Conservation (phyloP, 2,797 vertebrate genomes). For the Neosilurus mollespiculum region DNA sequence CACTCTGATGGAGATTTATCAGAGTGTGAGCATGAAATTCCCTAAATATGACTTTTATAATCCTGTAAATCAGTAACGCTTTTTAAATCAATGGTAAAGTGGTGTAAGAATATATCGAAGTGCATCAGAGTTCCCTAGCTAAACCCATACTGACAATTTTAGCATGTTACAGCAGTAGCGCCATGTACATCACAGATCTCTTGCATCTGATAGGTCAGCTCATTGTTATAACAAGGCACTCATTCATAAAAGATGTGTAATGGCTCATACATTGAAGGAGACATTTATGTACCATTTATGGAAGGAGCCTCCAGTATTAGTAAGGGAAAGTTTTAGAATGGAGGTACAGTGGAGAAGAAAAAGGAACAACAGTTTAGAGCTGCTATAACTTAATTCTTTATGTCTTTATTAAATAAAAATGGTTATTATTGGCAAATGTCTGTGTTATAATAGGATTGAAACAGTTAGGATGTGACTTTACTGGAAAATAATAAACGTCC, state of each 20-base stretch:
- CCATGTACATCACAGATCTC: not conserved
- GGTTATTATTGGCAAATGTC: too few relatives aligned
- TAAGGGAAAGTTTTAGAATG: not conserved
- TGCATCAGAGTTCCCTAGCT: not conserved
- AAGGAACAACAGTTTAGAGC: not conserved
- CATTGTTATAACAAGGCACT: not conserved
- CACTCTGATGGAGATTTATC: not conserved
- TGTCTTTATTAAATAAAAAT: too few relatives aligned
- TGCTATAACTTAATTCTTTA: not conserved
- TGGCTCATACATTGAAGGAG: not conserved
- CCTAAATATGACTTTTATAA: not conserved
- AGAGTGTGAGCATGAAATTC: not conserved
- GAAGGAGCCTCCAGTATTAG: not conserved
- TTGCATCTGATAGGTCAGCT: not conserved
- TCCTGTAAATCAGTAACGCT: not conserved
- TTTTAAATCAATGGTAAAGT: not conserved
- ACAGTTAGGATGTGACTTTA: too few relatives aligned
- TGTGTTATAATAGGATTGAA: too few relatives aligned
- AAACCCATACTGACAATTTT: not conserved
- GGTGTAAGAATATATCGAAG: not conserved
- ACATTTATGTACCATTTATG: not conserved
- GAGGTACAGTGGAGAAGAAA: not conserved
- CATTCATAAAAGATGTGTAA: not conserved
- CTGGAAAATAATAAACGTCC: not conserved
- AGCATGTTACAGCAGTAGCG: not conserved